A percentile compares a stretch with the other conserved stretches of the same genome.
Evolutionary conservation across 2,888 invertebrate genomes (phyloP).

Genomic region (Limnephilus rhombicus): DNA sequence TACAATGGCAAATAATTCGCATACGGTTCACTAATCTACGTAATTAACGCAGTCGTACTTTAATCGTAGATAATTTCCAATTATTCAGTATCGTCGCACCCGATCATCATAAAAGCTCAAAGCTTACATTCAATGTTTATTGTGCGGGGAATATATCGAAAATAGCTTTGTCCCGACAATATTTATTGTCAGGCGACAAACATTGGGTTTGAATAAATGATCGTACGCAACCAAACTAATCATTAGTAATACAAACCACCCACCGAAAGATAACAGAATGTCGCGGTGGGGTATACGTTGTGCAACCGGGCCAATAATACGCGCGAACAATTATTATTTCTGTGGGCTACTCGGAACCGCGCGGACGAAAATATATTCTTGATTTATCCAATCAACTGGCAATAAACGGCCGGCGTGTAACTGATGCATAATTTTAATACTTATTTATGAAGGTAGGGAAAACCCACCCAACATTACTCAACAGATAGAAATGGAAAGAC

Average conservation of each 20-base stretch:
- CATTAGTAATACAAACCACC: slow-evolving; percentile 35
- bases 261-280: slow-evolving; percentile 53
- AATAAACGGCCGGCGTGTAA: slow-evolving; percentile 44
- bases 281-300: slow-evolving; percentile 28
- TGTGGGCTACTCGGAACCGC: not conserved
- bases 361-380: slow-evolving; percentile 53
- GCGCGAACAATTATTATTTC: slow-evolving; percentile 56
- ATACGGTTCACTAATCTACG: not conserved
- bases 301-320: slow-evolving; percentile 56
- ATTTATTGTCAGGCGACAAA: slow-evolving; percentile 1
- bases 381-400: slow-evolving; percentile 52
- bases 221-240: slow-evolving; percentile 12
- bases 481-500: slow-evolving; percentile 26
- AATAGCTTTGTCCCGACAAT: not conserved
- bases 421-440: slow-evolving; percentile 63
- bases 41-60: not conserved
- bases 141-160: not conserved
- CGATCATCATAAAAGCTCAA: not conserved
- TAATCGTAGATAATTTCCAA: not conserved
- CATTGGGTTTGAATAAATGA: not conserved
- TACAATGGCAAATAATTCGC: not conserved
- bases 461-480: slow-evolving; percentile 55
- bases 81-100: slow-evolving; percentile 1
- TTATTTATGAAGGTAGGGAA: slow-evolving; percentile 55
- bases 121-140: not conserved